Evolutionary conservation across 1,140 invertebrate genomes (phyloP).

Genomic region (Apis florea): DNA sequence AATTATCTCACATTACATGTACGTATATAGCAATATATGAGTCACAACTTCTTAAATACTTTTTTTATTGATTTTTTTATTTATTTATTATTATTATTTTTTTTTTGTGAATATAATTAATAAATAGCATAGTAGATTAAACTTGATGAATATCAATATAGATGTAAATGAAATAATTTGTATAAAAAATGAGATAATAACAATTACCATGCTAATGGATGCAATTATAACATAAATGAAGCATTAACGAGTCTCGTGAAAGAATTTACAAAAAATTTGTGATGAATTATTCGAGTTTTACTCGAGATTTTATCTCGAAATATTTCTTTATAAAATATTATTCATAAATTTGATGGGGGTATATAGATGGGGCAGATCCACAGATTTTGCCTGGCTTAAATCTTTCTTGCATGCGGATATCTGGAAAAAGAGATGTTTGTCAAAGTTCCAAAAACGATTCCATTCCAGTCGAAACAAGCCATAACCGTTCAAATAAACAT

Average conservation of each 20-base stretch:
- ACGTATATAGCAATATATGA: background rate
- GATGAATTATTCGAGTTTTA: background rate
- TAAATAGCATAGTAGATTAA: background rate
- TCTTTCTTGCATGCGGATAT: no score
- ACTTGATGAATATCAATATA: background rate
- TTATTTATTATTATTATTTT: no score
- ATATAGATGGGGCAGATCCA: no score
- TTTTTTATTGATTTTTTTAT: background rate
- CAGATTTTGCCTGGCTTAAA: no score
- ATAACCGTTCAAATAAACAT: no score
- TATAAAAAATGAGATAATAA: background rate
- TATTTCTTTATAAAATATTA: no score
- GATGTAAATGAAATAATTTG: background rate
- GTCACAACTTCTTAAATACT: background rate
- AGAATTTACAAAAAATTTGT: background rate
- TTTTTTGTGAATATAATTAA: background rate
- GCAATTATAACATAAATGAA: background rate
- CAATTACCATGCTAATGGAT: conserved; percentile 6
- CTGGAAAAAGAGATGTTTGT: no score
- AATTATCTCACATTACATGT: conserved; percentile 4
- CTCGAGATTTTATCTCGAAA: no score
- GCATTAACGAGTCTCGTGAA: background rate
- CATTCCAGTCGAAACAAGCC: no score
- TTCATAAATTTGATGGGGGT: no score
- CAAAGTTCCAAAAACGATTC: no score